Percentiles rank a stretch among this genome's conserved stretches.
These are phyloP conservation scores for Pedionomus torquatus DNA, from an alignment of 2,113 vertebrate species.

Conservation along the genomic window DNA sequence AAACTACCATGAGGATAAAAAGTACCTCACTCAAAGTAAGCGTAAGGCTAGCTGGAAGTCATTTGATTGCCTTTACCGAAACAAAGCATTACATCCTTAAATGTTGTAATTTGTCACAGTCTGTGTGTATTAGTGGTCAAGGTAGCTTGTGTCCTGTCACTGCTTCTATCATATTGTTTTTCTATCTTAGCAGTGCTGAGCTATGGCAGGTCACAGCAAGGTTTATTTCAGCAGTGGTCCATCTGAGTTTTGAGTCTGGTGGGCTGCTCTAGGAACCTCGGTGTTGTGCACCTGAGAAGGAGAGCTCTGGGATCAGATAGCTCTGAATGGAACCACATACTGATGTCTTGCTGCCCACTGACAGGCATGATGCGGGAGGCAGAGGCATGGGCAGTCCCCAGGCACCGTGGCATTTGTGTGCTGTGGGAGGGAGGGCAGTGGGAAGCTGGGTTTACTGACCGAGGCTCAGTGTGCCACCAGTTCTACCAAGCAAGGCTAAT, in stretches of 20 bases:
- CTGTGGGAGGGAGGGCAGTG: rapidly evolving
- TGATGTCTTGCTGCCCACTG: neutral
- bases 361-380: rapidly evolving
- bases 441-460: neutral
- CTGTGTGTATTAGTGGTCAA: neutral
- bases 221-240: neutral
- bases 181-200: neutral
- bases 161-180: neutral
- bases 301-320: neutral
- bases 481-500: neutral
- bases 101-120: neutral
- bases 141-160: neutral
- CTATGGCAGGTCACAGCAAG: neutral
- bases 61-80: neutral
- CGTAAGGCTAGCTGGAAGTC: neutral
- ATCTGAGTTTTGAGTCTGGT: neutral
- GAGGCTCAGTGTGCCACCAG: neutral
- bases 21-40: neutral
- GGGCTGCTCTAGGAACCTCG: neutral
- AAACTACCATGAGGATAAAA: neutral
- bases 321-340: rapidly evolving
- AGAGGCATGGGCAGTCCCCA: neutral
- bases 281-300: neutral
- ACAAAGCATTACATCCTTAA: neutral
- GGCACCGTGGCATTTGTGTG: neutral